Conservation (phyloP, 2,113 vertebrate species). For the Corythornis cristatus region DNA sequence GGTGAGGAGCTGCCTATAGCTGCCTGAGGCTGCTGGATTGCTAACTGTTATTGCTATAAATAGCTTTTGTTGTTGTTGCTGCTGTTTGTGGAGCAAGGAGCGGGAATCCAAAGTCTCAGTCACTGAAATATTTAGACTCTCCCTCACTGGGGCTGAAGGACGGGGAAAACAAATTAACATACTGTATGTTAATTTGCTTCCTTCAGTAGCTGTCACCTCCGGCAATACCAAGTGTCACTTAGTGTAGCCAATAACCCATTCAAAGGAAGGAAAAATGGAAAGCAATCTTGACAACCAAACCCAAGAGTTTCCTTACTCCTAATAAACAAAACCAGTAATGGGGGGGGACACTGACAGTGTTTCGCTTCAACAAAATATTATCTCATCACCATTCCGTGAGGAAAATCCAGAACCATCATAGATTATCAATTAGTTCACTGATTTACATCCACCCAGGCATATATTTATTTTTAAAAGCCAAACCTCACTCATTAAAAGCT, state of each 20-base stretch:
- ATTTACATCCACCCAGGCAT: background rate
- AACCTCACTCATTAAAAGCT: background rate
- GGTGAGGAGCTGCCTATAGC: slow-evolving; percentile 22
- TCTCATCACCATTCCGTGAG: background rate
- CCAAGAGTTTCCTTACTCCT: background rate
- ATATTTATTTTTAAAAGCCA: background rate
- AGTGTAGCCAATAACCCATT: background rate
- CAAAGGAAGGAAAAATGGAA: background rate
- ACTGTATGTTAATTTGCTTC: slow-evolving; percentile 21
- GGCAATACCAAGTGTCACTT: background rate
- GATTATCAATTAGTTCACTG: background rate
- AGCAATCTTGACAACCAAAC: background rate
- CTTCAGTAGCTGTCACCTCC: background rate
- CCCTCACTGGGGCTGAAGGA: slow-evolving; percentile 25
- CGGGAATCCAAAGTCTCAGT: slow-evolving; percentile 29
- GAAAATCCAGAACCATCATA: slow-evolving; percentile 3
- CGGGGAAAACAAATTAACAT: slow-evolving; percentile 43
- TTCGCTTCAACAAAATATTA: slow-evolving; percentile 41
- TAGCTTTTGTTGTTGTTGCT: slow-evolving; percentile 46
- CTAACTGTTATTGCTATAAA: slow-evolving; percentile 63
- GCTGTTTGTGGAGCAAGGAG: slow-evolving; percentile 42
- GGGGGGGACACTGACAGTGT: background rate
- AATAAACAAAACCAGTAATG: background rate
- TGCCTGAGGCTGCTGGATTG: background rate
- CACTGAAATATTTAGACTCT: slow-evolving; percentile 45